These are phyloP conservation scores for Gobiocypris rarus DNA, from an alignment of 2,113 vertebrate species.

Conservation along the genomic window DNA sequence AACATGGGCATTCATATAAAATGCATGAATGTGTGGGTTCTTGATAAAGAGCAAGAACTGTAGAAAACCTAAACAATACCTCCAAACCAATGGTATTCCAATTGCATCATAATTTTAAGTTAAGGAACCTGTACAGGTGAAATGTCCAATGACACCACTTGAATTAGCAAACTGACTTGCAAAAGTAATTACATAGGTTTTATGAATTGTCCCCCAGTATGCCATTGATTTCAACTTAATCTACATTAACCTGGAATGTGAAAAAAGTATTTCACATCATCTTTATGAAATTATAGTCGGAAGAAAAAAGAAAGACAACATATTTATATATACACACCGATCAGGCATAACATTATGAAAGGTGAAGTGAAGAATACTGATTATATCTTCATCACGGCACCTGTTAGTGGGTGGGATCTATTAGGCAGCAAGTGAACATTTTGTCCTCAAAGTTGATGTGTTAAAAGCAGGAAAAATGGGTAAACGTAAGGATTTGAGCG, in stretches of 20 bases:
- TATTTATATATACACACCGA: too few relatives aligned
- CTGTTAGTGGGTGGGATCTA: too few relatives aligned
- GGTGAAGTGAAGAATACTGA: too few relatives aligned
- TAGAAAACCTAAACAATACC: background rate
- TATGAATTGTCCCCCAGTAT: background rate
- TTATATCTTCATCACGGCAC: too few relatives aligned
- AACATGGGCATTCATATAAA: constrained; percentile 30
- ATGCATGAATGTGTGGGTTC: constrained; percentile 22
- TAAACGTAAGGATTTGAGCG: too few relatives aligned
- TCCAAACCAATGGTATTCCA: background rate
- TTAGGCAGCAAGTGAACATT: too few relatives aligned
- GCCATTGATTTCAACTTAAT: background rate
- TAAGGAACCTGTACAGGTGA: background rate
- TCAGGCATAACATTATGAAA: too few relatives aligned
- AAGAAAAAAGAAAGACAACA: too few relatives aligned
- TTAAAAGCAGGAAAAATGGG: too few relatives aligned
- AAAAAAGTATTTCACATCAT: too few relatives aligned
- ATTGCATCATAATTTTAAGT: background rate
- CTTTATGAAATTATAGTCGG: too few relatives aligned
- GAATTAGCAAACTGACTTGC: background rate
- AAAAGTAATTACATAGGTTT: background rate
- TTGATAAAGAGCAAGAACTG: background rate
- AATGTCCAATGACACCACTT: background rate
- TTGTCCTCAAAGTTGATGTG: too few relatives aligned
- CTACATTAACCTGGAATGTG: background rate